Conservation (phyloP, 2,888 invertebrate genomes). For the Lamellibrachia satsuma region DNA sequence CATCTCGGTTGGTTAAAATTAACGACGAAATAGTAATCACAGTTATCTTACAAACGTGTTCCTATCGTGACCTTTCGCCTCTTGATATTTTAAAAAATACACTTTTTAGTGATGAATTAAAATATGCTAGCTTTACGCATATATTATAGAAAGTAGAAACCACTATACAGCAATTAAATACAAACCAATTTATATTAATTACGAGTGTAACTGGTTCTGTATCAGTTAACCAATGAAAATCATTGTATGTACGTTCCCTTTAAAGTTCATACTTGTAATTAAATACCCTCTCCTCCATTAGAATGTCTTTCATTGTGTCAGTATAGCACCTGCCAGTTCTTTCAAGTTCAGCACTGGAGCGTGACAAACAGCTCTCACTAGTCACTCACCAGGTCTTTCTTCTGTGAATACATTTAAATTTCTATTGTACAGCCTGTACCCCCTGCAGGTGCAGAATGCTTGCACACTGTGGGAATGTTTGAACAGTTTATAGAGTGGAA, state of each 20-base stretch:
- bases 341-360: background rate
- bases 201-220: no score
- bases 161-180: no score
- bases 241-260: background rate
- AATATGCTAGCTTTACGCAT: no score
- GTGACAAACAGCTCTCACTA: background rate
- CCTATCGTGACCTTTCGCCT: no score
- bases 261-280: background rate
- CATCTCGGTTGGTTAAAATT: no score
- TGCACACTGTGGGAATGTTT: background rate
- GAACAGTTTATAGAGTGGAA: background rate
- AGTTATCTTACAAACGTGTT: no score
- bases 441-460: background rate
- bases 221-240: background rate
- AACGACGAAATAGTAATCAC: no score
- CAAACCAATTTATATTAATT: no score
- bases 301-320: background rate
- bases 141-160: no score
- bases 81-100: no score
- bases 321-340: background rate
- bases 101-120: no score
- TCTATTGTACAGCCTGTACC: background rate
- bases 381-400: background rate
- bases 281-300: background rate
- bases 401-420: background rate